Base-by-base conservation (phyloP, 2,113 vertebrate genomes). In the Mus musculus region DNA sequence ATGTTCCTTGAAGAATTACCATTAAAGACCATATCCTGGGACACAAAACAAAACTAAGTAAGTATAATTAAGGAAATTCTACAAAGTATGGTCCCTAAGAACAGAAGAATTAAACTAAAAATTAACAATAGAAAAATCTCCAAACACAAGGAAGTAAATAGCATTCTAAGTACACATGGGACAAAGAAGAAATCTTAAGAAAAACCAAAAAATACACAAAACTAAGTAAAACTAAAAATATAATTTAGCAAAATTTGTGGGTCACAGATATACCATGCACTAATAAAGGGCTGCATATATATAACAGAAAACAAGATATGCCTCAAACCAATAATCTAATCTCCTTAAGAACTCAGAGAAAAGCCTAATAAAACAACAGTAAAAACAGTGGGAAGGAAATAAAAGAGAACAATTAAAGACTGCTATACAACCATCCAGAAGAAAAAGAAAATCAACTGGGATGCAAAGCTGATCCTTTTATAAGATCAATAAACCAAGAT, bases 21-120 rank as follows among this genome's bases (percentile, higher is more conserved):
- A 75, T 49, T 46, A 69, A 69, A 69, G 28, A 69, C 65, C 65
- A 69, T 69, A 72, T 80, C 30, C 39, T 73, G 73, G 14, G 24
- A 56, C 63, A 95, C 17, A 71, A 87, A 87, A 82, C 54, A 82
- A 82, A 82, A 78, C 72, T 59, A 94, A 94, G 72, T 59, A 94
- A 94, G 72, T 72, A 56, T 91, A 61, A 33, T 78, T 78, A 72
- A 80, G 36, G 9, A 95, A 82, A 82, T 39, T 26, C n/a, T 59
- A 87, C 78, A 59, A 81, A 39, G 22, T 82, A 61, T 39, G 20
- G 56, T 39, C 10, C 36, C 80, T 82, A 20, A 82, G 33, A 81
- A 81, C 54, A 56, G 30, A 20, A 81, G 19, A 81, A 13, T 56
- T 59, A 59, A 81, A 59, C 78, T 81, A 81, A 5, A 81, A 56